Evolutionary conservation across 2,113 vertebrate genomes (phyloP).

Genomic region (Sander vitreus): DNA sequence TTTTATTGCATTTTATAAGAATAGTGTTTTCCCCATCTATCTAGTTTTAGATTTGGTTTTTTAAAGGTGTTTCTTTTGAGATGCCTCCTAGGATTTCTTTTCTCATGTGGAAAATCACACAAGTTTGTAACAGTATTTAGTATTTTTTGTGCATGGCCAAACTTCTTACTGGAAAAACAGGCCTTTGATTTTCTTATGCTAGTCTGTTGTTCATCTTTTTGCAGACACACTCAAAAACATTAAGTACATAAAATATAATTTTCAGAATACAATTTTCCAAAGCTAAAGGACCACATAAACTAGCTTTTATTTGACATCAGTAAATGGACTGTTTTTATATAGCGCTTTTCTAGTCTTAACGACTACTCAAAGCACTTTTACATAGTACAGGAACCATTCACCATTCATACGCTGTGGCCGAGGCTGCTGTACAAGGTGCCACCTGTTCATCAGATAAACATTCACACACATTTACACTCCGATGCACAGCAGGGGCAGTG

Average conservation of each 20-base stretch:
- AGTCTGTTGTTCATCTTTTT: constrained; percentile 1
- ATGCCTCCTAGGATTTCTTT: constrained; percentile 21
- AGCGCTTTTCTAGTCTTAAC: no score
- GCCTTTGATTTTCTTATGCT: neutral
- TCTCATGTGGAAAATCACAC: constrained; percentile 1
- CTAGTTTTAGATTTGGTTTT: neutral
- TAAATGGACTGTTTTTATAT: no score
- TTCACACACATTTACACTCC: no score
- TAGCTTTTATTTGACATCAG: neutral
- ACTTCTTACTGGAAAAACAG: constrained; percentile 2
- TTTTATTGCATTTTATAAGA: constrained; percentile 7
- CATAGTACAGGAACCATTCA: no score
- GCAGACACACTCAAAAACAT: neutral
- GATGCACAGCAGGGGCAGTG: no score
- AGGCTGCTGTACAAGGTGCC: no score
- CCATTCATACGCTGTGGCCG: no score
- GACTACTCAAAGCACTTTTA: no score
- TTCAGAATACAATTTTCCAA: constrained; percentile 14
- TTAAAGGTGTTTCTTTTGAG: neutral
- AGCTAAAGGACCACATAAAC: neutral
- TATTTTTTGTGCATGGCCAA: neutral
- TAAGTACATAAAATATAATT: neutral
- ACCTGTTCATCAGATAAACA: no score
- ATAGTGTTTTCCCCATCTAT: constrained; percentile 18
- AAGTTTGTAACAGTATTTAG: neutral